phyloP scores from a whole-genome alignment of 2,888 invertebrate species.

The Synanthedon formicaeformis region DNA sequence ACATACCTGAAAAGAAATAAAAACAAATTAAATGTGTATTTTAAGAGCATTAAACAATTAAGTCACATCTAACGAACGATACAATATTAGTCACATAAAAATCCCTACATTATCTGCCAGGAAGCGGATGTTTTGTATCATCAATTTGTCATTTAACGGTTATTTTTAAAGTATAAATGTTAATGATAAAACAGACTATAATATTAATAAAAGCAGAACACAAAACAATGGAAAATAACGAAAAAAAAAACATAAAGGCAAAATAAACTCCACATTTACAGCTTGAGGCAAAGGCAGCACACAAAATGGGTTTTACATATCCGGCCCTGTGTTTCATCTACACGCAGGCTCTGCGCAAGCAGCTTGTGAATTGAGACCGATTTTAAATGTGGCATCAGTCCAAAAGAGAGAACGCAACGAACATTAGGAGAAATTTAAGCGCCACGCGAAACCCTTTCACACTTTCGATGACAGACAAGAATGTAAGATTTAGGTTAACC shows the following conservation, averaged over 20 bases:
- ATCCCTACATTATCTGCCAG: constrained; percentile 2
- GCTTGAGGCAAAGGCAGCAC: constrained; percentile 26
- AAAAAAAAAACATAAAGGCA: constrained; percentile 11
- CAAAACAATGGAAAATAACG: not conserved
- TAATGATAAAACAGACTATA: not conserved
- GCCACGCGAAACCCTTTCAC: constrained; percentile 15
- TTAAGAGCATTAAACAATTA: not conserved
- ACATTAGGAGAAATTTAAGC: constrained; percentile 30
- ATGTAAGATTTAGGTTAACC: constrained; percentile 7
- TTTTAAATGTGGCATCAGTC: constrained; percentile 35
- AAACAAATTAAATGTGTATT: constrained; percentile 10
- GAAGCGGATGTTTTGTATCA: not conserved
- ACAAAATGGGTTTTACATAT: constrained; percentile 52
- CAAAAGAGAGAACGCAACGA: constrained; percentile 24
- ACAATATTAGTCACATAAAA: constrained; percentile 7
- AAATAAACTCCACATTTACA: constrained; percentile 29
- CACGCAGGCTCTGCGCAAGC: constrained; percentile 21
- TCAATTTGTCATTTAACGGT: constrained; percentile 2
- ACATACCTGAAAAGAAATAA: constrained; percentile 37
- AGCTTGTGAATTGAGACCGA: constrained; percentile 34
- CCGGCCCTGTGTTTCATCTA: constrained; percentile 25
- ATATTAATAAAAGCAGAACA: not conserved
- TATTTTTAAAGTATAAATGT: not conserved
- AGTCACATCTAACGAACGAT: not conserved
- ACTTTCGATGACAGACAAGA: constrained; percentile 16